Evolutionary conservation across 2,888 invertebrate genomes (phyloP).

Genomic region (Axea sp.): DNA sequence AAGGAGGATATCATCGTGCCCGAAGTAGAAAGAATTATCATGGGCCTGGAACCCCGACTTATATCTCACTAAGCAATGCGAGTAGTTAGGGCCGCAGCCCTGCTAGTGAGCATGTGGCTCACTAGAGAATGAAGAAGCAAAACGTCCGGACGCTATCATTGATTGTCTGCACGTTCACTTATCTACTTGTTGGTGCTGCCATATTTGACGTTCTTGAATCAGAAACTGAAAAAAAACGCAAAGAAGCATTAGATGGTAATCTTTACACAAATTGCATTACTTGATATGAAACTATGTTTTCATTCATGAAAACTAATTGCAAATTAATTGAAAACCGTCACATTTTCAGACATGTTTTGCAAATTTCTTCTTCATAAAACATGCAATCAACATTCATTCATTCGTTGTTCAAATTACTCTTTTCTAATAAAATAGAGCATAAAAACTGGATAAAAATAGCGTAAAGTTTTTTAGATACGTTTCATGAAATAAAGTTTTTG

Average conservation of each 20-base stretch:
- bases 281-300: too few species aligned
- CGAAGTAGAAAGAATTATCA: constrained; percentile 65
- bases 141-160: constrained; percentile 99
- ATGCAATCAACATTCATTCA: too few species aligned
- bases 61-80: constrained; percentile 78
- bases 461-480: too few species aligned
- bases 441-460: too few species aligned
- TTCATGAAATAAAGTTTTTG: too few species aligned
- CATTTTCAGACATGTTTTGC: too few species aligned
- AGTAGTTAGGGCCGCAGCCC: constrained; percentile 80
- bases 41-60: constrained; percentile 73
- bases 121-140: constrained; percentile 99
- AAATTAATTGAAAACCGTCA: too few species aligned
- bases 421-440: too few species aligned
- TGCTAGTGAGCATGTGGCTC: constrained; percentile 83
- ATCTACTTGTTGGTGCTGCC: constrained; percentile 98
- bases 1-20: constrained; percentile 33
- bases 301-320: too few species aligned
- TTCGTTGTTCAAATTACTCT: too few species aligned
- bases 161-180: constrained; percentile 99
- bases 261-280: too few species aligned
- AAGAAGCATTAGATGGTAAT: constrained; percentile 93
- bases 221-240: constrained; percentile 94
- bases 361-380: too few species aligned
- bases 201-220: constrained; percentile 99